These are phyloP conservation scores for Cristatella mucedo DNA, from an alignment of 2,888 invertebrate genomes.

Conservation along the genomic window DNA sequence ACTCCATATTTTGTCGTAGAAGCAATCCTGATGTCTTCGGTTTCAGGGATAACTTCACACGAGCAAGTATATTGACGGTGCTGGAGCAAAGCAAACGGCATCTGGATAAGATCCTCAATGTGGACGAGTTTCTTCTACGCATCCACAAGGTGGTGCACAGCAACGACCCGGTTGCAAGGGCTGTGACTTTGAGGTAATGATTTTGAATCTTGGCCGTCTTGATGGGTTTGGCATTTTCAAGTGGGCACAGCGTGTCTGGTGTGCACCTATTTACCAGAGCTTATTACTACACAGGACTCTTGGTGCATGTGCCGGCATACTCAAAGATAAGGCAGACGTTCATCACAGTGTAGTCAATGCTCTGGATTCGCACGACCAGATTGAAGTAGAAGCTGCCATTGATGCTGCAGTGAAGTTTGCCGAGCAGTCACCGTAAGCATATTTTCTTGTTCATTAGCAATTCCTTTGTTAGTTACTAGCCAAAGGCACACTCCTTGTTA, in stretches of 20 bases:
- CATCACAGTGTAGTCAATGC: constrained; percentile 83
- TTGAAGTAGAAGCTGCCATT: constrained; percentile 88
- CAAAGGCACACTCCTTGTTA: no score
- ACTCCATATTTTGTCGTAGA: neutral
- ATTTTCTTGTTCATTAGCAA: neutral
- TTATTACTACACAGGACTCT: constrained; percentile 47
- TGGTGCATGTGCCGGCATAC: constrained; percentile 78
- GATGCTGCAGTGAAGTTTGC: constrained; percentile 87
- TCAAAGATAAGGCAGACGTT: constrained; percentile 80
- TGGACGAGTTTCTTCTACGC: constrained; percentile 76
- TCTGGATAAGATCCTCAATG: constrained; percentile 77
- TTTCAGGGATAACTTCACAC: constrained; percentile 65
- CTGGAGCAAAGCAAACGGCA: constrained; percentile 90
- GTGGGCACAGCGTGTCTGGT: no score
- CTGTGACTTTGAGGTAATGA: constrained; percentile 55
- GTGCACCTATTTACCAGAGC: no score
- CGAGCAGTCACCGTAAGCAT: constrained; percentile 65
- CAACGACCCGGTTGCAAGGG: constrained; percentile 84
- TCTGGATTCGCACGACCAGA: constrained; percentile 80
- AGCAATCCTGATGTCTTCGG: constrained; percentile 7
- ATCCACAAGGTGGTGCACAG: constrained; percentile 87
- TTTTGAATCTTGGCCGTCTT: no score
- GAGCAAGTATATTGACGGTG: constrained; percentile 77
- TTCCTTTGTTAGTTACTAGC: neutral
- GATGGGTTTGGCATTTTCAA: no score